phyloP scores from a whole-genome alignment of 2,797 vertebrate genomes.

The Paedocypris micromegethes region DNA sequence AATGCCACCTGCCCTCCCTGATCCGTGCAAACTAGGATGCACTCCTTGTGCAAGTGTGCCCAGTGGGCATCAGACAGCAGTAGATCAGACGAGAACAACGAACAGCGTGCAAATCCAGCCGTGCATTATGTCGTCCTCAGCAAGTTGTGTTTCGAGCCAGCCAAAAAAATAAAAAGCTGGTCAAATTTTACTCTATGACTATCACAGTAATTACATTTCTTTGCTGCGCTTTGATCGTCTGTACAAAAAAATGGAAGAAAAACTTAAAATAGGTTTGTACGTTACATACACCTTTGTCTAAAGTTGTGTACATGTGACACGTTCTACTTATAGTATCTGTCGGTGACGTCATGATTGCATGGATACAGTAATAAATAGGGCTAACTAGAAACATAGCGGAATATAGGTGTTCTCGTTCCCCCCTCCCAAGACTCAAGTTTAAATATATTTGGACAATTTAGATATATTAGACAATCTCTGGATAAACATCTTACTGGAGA shows the following conservation, averaged over 20 bases:
- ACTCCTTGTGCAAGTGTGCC: conserved; percentile 65
- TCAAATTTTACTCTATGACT: conserved; percentile 56
- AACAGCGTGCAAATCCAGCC: conserved; percentile 54
- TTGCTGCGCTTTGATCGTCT: conserved; percentile 49
- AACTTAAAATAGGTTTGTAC: conserved; percentile 57
- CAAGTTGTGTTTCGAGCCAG: conserved; percentile 59
- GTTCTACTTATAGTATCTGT: conserved; percentile 56
- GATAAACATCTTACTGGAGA: not conserved
- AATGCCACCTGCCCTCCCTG: conserved; percentile 43
- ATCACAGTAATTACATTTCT: conserved; percentile 59
- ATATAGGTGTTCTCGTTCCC: conserved; percentile 1
- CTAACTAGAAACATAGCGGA: conserved; percentile 14
- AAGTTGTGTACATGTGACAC: conserved; percentile 50
- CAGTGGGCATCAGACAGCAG: conserved; percentile 61
- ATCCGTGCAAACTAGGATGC: conserved; percentile 57
- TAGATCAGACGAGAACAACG: conserved; percentile 58
- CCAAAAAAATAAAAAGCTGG: conserved; percentile 45
- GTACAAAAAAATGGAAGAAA: conserved; percentile 58
- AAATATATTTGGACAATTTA: conserved; percentile 27
- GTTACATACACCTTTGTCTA: conserved; percentile 44
- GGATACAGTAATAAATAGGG: conserved; percentile 54
- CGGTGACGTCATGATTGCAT: conserved; percentile 55
- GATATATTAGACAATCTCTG: conserved; percentile 12
- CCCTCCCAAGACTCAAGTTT: conserved; percentile 10
- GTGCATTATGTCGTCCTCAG: conserved; percentile 62